Base-by-base conservation (phyloP, 2,797 vertebrate genomes). In the Phalanger gymnotis region DNA sequence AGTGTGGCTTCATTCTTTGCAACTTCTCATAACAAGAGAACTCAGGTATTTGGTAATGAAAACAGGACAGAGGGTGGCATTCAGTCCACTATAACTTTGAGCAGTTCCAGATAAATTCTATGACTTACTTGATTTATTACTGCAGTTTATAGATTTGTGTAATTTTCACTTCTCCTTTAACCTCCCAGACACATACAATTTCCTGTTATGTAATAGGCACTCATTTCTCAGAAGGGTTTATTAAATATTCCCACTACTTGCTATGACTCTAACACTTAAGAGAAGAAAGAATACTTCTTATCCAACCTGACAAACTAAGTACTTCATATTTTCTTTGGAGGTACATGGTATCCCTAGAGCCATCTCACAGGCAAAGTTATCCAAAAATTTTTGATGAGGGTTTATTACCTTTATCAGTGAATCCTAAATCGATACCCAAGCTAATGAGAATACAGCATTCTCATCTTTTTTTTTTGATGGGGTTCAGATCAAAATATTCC, bases 101-200 rank as follows among this genome's bases (percentile, higher is more conserved):
- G 14, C 51, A 52, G 56, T 94, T 92, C 55, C 47, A 66, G 9
- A 51, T 90, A 95, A 95, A 96, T 34, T 31, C 53, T 91, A n/a
- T 22, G 66, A 73, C 55, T 16, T 27, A 27, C 22, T 87, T 94
- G 89, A 94, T 94, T 93, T 91, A 58, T 93, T 58, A 53, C 51
- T 96, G 53, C 2, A 56, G 31, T 91, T 93, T 95, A 58, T 47
- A 91, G 16, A 91, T 90, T 92, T 91, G 27, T 95, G 2, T 5
- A n/a, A 57, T 93, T 93, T 90, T 56, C 93, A 93, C 94, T 57
- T 91, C 13, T 96, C 73, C 58, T 53, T 16, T 54, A 81, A 92
- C 34, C 16, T 95, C 66, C 93, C 95, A 91, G 87, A 93, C 22
- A 54, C 22, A 57, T 66, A 73, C 53, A 81, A 51, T 93, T 92